Percentiles rank a stretch among this genome's conserved stretches.
phyloP scores from a whole-genome alignment of 2,113 vertebrate species.

The Herpailurus yagouaroundi region DNA sequence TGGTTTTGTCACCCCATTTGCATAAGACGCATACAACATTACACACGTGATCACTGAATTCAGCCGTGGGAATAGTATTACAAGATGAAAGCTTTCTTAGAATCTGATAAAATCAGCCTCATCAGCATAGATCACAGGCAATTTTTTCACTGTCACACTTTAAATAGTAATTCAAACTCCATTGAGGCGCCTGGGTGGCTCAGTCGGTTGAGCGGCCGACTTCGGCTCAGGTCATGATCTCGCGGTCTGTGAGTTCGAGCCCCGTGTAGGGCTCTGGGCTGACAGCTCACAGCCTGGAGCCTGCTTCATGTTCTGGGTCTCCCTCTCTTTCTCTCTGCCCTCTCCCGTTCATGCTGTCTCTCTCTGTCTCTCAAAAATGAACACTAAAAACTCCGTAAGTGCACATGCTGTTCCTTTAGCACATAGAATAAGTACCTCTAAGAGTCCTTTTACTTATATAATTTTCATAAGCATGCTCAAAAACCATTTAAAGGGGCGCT shows the following conservation, averaged over 20 bases:
- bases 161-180: constrained; percentile 2
- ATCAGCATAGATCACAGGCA: neutral
- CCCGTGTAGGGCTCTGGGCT: too few species aligned
- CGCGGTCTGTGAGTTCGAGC: too few species aligned
- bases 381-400: neutral
- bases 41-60: neutral
- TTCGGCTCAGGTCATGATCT: too few species aligned
- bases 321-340: too few species aligned
- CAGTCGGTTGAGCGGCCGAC: too few species aligned
- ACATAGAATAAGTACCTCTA: neutral
- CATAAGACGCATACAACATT: neutral
- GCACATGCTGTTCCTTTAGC: neutral
- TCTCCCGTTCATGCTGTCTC: too few species aligned
- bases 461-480: neutral
- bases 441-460: neutral
- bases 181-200: too few species aligned
- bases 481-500: neutral
- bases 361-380: too few species aligned
- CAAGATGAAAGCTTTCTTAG: neutral
- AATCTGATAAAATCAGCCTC: neutral
- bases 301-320: too few species aligned
- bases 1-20: neutral
- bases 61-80: neutral
- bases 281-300: too few species aligned
- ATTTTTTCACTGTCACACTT: neutral